These are phyloP conservation scores for Clarias platycephalus DNA, from an alignment of 2,797 vertebrate species.

Conservation along the genomic window DNA sequence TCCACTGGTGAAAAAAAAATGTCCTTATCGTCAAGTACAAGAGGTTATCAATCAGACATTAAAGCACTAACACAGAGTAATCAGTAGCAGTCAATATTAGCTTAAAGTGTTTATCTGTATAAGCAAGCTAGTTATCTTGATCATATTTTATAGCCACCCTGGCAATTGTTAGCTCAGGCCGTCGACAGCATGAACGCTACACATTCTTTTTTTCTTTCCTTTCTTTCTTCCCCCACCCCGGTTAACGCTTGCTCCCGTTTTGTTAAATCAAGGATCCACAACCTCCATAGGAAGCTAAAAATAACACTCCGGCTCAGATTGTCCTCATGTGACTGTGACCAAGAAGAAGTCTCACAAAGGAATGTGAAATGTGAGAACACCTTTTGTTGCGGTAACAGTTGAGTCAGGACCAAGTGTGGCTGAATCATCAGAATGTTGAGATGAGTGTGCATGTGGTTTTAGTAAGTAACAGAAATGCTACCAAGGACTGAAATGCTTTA, in stretches of 20 bases:
- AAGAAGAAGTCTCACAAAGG: not conserved
- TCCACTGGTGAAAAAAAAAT: not conserved
- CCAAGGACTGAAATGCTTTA: not conserved
- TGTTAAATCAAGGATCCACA: constrained; percentile 14
- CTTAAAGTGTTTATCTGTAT: constrained; percentile 33
- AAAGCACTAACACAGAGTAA: not conserved
- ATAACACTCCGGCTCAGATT: not conserved
- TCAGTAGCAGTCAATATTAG: constrained; percentile 33
- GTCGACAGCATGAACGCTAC: not conserved
- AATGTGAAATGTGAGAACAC: constrained; percentile 21
- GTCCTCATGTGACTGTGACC: not conserved
- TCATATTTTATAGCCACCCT: not conserved
- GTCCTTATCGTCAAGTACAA: constrained; percentile 7
- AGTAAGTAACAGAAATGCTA: not conserved
- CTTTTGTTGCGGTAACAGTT: constrained; percentile 8
- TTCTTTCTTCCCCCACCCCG: not conserved
- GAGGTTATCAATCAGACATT: constrained; percentile 16
- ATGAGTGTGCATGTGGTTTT: not conserved
- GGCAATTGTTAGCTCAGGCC: not conserved
- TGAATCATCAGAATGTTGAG: not conserved
- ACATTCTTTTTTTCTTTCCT: not conserved
- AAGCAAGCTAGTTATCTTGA: constrained; percentile 10
- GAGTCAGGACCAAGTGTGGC: not conserved
- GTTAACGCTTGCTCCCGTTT: constrained; percentile 15
- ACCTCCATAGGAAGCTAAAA: constrained; percentile 19